These are phyloP conservation scores for Avahi laniger DNA, from an alignment of 2,797 vertebrate genomes.

Conservation along the genomic window DNA sequence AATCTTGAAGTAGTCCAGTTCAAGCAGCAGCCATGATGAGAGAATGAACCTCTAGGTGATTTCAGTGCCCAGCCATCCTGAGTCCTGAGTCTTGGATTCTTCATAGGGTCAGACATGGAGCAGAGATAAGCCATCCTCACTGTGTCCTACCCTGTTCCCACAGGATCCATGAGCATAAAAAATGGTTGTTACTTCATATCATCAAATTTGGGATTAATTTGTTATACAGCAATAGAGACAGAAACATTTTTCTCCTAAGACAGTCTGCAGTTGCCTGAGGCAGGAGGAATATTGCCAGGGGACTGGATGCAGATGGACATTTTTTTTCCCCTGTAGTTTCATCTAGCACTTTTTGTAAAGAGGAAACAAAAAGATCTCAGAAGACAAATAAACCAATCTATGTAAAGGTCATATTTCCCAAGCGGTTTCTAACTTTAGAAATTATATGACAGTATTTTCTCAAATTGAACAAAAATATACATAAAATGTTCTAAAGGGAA, in stretches of 20 bases:
- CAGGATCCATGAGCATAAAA: not conserved
- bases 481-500: conserved; percentile 28
- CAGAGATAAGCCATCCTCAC: not conserved
- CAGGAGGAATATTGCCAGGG: not conserved
- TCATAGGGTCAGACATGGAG: not conserved
- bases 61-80: not conserved
- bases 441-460: not conserved
- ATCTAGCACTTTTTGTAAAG: not conserved
- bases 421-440: conserved; percentile 40
- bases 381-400: conserved; percentile 22
- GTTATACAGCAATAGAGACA: not conserved
- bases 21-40: not conserved
- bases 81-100: not conserved
- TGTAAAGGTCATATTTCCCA: conserved; percentile 37
- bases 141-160: not conserved
- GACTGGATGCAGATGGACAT: not conserved
- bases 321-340: not conserved
- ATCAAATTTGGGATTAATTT: not conserved
- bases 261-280: no score
- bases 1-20: not conserved
- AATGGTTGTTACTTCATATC: not conserved
- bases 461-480: conserved; percentile 24
- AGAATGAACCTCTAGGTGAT: not conserved
- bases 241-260: not conserved
- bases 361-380: not conserved